Percentiles rank a stretch among this genome's conserved stretches.
Conservation (phyloP, 2,797 vertebrate species). For the Chrysocyon brachyurus region DNA sequence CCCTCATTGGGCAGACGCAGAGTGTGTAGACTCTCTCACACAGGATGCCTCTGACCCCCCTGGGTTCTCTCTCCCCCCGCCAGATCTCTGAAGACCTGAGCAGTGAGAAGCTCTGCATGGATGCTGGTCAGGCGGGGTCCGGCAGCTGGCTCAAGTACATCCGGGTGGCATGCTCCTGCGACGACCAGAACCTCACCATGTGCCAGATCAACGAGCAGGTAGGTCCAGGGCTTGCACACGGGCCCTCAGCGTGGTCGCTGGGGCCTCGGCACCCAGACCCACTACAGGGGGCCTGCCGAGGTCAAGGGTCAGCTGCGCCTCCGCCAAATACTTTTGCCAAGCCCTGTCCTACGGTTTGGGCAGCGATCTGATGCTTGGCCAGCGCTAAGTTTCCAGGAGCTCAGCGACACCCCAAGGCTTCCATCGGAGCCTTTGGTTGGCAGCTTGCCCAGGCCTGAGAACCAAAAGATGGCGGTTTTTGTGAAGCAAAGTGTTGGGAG, state of each 20-base stretch:
- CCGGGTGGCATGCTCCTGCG: constrained; percentile 93
- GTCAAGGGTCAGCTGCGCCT: accelerated
- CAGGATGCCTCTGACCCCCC: neutral
- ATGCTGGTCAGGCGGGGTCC: constrained; percentile 87
- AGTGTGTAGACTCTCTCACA: accelerated
- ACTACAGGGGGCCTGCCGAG: accelerated
- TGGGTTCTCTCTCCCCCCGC: neutral
- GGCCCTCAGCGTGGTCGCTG: neutral
- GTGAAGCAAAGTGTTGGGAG: neutral
- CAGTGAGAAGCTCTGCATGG: constrained; percentile 93
- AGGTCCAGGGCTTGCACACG: constrained; percentile 42
- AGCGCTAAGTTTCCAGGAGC: neutral
- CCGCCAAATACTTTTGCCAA: neutral
- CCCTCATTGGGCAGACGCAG: neutral
- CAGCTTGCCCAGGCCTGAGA: neutral
- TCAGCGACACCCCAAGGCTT: accelerated
- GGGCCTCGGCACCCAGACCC: accelerated
- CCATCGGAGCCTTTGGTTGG: accelerated
- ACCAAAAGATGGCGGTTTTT: neutral
- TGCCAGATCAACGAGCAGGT: constrained; percentile 97
- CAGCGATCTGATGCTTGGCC: neutral
- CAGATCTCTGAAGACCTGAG: constrained; percentile 95
- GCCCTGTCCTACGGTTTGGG: neutral
- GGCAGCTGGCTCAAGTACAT: constrained; percentile 98
- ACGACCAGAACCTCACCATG: constrained; percentile 95